These are phyloP conservation scores for Toxotes chatareus DNA, from an alignment of 2,113 vertebrate genomes.

Conservation along the genomic window DNA sequence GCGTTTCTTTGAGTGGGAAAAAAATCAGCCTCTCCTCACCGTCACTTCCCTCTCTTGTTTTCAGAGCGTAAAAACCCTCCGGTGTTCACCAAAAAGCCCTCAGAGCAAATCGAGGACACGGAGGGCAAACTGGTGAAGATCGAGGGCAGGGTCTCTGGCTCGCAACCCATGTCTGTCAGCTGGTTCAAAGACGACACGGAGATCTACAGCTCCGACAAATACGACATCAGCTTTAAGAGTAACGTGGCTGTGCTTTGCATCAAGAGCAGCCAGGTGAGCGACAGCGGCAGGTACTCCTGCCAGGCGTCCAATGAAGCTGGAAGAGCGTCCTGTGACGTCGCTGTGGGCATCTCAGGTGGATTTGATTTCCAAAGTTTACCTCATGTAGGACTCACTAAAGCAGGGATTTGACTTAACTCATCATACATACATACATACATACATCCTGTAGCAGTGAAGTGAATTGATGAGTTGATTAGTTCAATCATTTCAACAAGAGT, in stretches of 20 bases:
- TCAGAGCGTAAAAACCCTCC: conserved; percentile 94
- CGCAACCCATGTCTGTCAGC: conserved; percentile 90
- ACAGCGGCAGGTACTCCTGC: conserved; percentile 92
- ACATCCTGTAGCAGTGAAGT: too few species aligned
- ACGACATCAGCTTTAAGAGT: conserved; percentile 93
- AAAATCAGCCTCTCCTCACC: conserved; percentile 2
- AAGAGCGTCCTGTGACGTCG: conserved; percentile 86
- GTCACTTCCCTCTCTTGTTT: conserved; percentile 39
- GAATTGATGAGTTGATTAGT: too few species aligned
- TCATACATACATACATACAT: too few species aligned
- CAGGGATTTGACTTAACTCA: too few species aligned
- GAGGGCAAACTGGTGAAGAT: conserved; percentile 93
- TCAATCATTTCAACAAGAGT: too few species aligned
- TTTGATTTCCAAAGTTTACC: conserved; percentile 5
- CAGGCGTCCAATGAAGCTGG: conserved; percentile 94
- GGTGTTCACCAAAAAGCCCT: conserved; percentile 94
- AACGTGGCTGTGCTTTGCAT: conserved; percentile 89
- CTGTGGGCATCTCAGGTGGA: conserved; percentile 91
- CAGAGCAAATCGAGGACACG: conserved; percentile 91
- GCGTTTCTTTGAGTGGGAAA: conserved; percentile 22
- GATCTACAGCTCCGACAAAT: conserved; percentile 87
- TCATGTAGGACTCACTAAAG: neutral
- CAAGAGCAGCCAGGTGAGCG: conserved; percentile 83
- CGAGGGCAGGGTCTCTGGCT: conserved; percentile 92
- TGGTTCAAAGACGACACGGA: conserved; percentile 93